Evolutionary conservation across 2,113 vertebrate genomes (phyloP).

Genomic region (Eidolon helvum): DNA sequence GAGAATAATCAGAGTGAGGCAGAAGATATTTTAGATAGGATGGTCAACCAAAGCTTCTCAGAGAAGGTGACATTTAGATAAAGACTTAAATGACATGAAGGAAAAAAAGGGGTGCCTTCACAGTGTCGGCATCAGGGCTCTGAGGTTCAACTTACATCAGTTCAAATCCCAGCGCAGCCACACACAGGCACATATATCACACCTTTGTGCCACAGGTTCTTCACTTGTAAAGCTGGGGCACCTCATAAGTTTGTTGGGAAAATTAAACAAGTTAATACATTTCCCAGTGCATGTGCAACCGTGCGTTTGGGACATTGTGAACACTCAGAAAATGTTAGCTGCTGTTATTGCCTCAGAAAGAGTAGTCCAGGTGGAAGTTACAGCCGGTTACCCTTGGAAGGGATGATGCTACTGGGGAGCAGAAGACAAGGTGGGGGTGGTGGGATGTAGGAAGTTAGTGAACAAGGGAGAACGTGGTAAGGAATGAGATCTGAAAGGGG

Average conservation of each 20-base stretch:
- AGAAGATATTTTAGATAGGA: neutral
- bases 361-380: too few relatives aligned
- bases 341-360: neutral
- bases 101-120: neutral
- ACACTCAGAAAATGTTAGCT: neutral
- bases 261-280: neutral
- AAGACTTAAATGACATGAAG: neutral
- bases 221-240: neutral
- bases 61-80: neutral
- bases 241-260: too few relatives aligned
- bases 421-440: neutral
- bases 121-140: neutral
- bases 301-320: fast-evolving
- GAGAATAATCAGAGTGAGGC: neutral
- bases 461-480: neutral
- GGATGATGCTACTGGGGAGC: neutral
- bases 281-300: neutral
- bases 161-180: too few relatives aligned
- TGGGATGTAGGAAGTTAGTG: fast-evolving
- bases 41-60: neutral
- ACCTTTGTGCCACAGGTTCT: neutral
- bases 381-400: neutral
- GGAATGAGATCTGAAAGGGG: neutral
- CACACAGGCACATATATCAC: fast-evolving
- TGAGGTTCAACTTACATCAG: neutral